A percentile compares a stretch with the other conserved stretches of the same genome.
These are phyloP conservation scores for Pogonognathellus flavescens DNA, from an alignment of 1,140 invertebrate genomes.

Conservation along the genomic window DNA sequence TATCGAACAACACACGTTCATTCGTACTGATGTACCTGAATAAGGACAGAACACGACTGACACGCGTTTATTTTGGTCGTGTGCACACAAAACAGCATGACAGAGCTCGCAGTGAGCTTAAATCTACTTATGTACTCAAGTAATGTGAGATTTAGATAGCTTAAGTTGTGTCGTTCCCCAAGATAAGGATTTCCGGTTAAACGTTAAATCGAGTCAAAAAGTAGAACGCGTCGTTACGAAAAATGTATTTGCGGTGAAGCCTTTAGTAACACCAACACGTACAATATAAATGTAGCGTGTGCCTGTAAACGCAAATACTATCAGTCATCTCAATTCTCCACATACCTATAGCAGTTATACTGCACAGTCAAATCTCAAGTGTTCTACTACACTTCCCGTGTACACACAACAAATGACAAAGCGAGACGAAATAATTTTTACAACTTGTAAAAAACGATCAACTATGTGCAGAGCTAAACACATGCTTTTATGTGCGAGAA, in stretches of 20 bases:
- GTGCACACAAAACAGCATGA: slow-evolving; percentile 34
- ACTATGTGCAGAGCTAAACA: not conserved
- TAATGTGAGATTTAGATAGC: slow-evolving; percentile 28
- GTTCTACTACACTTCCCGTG: not conserved
- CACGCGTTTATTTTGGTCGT: slow-evolving; percentile 39
- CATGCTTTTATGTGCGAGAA: not conserved
- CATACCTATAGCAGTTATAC: not conserved
- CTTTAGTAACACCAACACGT: not conserved
- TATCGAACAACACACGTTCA: too few relatives aligned
- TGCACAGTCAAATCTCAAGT: not conserved
- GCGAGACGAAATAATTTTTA: slow-evolving; percentile 8
- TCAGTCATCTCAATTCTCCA: not conserved
- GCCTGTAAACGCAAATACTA: slow-evolving; percentile 20
- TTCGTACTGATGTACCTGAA: not conserved
- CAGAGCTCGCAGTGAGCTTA: slow-evolving; percentile 14
- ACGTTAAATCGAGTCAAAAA: slow-evolving; percentile 26
- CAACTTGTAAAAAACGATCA: not conserved
- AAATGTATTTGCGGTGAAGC: slow-evolving; percentile 3
- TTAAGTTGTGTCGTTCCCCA: slow-evolving; percentile 3
- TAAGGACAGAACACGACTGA: not conserved
- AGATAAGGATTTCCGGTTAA: slow-evolving; percentile 38
- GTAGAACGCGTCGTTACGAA: slow-evolving; percentile 3
- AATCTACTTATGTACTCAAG: slow-evolving; percentile 20
- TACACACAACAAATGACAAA: not conserved
- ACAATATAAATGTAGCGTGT: not conserved